A percentile compares a stretch with the other conserved stretches of the same genome.
Evolutionary conservation across 2,888 invertebrate species (phyloP).

Genomic region (Xestia rhomboidea): DNA sequence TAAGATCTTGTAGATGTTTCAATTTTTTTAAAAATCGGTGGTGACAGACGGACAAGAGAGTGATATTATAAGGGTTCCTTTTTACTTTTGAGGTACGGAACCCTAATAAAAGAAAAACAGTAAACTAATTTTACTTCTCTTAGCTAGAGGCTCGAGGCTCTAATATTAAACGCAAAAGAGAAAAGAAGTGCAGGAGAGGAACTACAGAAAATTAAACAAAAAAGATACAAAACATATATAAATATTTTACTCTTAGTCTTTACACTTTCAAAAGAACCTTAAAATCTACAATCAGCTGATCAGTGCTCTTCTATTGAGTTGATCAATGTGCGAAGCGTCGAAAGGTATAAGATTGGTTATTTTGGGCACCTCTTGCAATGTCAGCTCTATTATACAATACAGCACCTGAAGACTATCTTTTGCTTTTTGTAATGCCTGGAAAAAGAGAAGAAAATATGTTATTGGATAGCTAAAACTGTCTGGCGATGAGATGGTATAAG

Average conservation of each 20-base stretch:
- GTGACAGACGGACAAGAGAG: no score
- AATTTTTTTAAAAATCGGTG: no score
- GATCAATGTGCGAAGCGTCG: conserved; percentile 73
- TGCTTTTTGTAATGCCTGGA: conserved; percentile 84
- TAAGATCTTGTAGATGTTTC: no score
- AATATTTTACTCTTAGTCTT: conserved; percentile 29
- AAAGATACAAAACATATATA: conserved; percentile 30
- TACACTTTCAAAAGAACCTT: neutral
- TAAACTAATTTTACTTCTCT: neutral
- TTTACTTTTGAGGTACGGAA: no score
- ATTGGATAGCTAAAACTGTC: neutral
- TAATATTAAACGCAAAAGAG: neutral
- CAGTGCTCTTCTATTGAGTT: conserved; percentile 72
- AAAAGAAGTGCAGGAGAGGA: neutral
- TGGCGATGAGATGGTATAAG: neutral
- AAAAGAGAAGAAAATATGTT: conserved; percentile 47
- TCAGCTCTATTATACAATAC: conserved; percentile 85
- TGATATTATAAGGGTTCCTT: no score
- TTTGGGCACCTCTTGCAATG: conserved; percentile 79
- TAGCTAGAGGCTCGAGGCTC: no score
- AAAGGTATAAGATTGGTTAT: conserved; percentile 82
- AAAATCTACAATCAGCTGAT: conserved; percentile 20
- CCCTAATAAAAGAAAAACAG: neutral
- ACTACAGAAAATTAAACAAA: conserved; percentile 3
- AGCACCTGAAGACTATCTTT: conserved; percentile 82